Conservation (phyloP, 2,888 invertebrate genomes). For the Cactoblastis cactorum region DNA sequence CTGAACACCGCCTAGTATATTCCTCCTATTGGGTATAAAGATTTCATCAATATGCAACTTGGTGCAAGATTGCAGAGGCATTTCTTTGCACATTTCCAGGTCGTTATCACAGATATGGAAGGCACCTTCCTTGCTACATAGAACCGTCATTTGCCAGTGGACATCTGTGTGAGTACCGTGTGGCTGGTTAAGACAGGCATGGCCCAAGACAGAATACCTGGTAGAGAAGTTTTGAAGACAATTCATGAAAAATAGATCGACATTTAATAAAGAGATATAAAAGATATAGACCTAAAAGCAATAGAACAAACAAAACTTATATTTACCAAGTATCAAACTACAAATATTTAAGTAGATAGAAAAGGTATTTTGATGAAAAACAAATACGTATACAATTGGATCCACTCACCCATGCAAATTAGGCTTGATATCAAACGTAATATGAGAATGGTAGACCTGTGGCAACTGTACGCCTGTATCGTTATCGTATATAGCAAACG, state of each 20-base stretch:
- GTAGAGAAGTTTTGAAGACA: background rate
- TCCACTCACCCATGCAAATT: slow-evolving; percentile 51
- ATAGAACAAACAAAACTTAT: too few species aligned
- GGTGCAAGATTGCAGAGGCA: slow-evolving; percentile 32
- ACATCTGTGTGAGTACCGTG: slow-evolving; percentile 34
- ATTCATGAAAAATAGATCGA: too few species aligned
- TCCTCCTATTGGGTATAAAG: slow-evolving; percentile 59
- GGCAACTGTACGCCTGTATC: slow-evolving; percentile 50
- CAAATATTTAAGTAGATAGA: too few species aligned
- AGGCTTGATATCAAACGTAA: slow-evolving; percentile 52
- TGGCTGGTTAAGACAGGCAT: slow-evolving; percentile 41
- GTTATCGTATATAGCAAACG: slow-evolving; percentile 54
- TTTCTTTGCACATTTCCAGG: slow-evolving; percentile 36
- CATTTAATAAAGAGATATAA: too few species aligned
- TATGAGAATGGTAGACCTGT: slow-evolving; percentile 51
- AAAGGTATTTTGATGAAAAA: too few species aligned
- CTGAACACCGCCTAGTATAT: slow-evolving; percentile 61
- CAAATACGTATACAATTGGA: slow-evolving; percentile 11
- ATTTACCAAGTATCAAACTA: too few species aligned
- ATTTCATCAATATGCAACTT: slow-evolving; percentile 62
- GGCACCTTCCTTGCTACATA: slow-evolving; percentile 38
- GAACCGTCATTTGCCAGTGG: slow-evolving; percentile 58
- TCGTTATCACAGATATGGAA: slow-evolving; percentile 65
- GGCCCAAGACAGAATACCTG: slow-evolving; percentile 62
- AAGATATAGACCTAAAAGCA: too few species aligned